Base-by-base conservation (phyloP, 2,113 vertebrate genomes). In the Chloroceryle aenea region DNA sequence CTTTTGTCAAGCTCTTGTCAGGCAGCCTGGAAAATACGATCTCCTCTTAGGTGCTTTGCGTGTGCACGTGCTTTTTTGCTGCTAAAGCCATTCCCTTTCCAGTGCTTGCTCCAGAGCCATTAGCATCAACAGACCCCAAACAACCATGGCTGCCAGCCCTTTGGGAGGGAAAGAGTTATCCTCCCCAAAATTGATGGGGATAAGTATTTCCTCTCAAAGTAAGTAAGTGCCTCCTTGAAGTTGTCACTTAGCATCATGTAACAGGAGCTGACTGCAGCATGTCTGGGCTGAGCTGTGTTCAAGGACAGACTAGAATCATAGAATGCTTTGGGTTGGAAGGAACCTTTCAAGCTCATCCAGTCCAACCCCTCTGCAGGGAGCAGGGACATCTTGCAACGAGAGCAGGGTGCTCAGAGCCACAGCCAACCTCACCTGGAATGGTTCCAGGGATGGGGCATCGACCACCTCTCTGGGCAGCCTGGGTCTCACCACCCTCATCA, bases 21-120 rank as follows among this genome's bases (percentile, higher is more conserved):
- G 87, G 79, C 8, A 71, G 61, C 36, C 90, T 93, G 95, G 94
- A 96, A 97, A 95, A 95, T 55, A 87, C 50, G 72, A 90, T 93
- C 63, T 91, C 64, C 59, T 91, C 64, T 81, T 81, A 40, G 36
- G 48, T 61, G 64, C 87, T 69, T 69, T 85, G 68, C 82, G 67
- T n/a, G n/a, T 69, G 61, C 42, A 23, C 73, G 79, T 80, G 93
- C 55, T 69, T 73, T 89, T 85, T 68, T 81, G 89, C 87, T 89
- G 81, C 82, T 82, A 43, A 90, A 90, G 93, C 89, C 88, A 9
- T 97, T 96, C 95, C n/a, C 69, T 67, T 86, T 91, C 77, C 75
- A 93, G 76, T 15, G 58, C 83, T 84, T 88, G 45, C 76, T 96
- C 79, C 3, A 1, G 67, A 90, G 43, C 58, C 40, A 80, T 91